Percentiles rank a stretch among this genome's conserved stretches.
Conservation (phyloP, 2,888 invertebrate species). For the Panorpa germanica region DNA sequence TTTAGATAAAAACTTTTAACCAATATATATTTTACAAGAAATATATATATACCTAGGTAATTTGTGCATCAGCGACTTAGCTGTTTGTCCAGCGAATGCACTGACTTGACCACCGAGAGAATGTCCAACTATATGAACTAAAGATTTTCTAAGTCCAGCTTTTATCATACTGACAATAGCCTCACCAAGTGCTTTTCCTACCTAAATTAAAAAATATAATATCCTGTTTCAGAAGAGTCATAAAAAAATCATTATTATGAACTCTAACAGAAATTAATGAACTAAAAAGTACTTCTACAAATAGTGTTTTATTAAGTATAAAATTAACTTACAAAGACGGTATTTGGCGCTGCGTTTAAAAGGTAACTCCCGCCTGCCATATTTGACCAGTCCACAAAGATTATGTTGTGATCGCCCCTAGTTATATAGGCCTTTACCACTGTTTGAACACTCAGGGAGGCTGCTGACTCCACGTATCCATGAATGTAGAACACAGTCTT, state of each 20-base stretch:
- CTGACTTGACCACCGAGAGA: constrained; percentile 31
- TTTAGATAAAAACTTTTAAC: too few species aligned
- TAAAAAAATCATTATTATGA: too few species aligned
- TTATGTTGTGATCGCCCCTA: constrained; percentile 25
- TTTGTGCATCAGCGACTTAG: constrained; percentile 24
- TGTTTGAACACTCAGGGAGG: constrained; percentile 29
- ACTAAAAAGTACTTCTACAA: too few species aligned
- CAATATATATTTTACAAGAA: too few species aligned
- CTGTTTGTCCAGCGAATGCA: constrained; percentile 27
- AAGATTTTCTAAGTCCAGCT: constrained; percentile 22
- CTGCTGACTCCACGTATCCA: constrained; percentile 29
- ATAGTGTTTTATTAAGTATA: too few species aligned
- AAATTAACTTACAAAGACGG: constrained; percentile 32
- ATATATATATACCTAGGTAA: constrained; percentile 26
- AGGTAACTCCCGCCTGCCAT: constrained; percentile 32
- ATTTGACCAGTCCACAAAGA: constrained; percentile 31
- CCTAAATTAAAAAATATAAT: too few species aligned
- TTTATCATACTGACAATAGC: too few species aligned
- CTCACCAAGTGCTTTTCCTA: too few species aligned
- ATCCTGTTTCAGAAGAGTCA: too few species aligned
- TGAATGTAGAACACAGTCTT: constrained; percentile 28
- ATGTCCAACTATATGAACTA: constrained; percentile 28
- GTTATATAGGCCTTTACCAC: constrained; percentile 26
- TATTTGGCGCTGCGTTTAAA: constrained; percentile 37
- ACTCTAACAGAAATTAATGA: too few species aligned